Evolutionary conservation across 2,888 invertebrate species (phyloP), one percentile per base, ranked within the genome.

Genomic region (Macrosiphum euphorbiae): DNA sequence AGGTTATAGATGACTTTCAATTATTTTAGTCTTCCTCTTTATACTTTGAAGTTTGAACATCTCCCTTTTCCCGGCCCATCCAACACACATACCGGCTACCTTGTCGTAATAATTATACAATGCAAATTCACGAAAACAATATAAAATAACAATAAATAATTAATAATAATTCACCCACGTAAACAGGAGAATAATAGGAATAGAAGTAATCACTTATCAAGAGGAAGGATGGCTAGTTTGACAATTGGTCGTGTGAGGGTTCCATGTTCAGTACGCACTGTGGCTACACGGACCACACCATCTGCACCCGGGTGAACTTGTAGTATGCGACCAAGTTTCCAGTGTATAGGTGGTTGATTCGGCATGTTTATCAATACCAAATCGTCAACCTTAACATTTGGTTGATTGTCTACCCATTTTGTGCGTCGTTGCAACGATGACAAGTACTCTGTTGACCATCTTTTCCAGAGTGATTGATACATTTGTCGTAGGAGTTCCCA

Each of bases 261-360:
- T 3, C 86, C 86, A 47, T 47, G 26, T 13, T 47, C 11, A 2
- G 87, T 87, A 16, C 87, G 50, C 3, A 87, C 50, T 16, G n/a
- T 50, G 5, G 16, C 87, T 16, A 87, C 87, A 7, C 87, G 87
- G 0, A 87, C 50, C 28, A n/a, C 50, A 5, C 50, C 50, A n/a
- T 87, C 87, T 3, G n/a, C 50, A 20, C 50, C n/a, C 24, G 50
- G 87, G n/a, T 87, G 50, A 7, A 35, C 20, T 58, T 41, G 10
- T 88, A 44, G 41, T 58, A 88, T 58, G 11, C 88, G 58, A 41
- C 88, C 58, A 26, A 88, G 41, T n/a, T 26, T 88, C 88, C 88
- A 88, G 0, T 58, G 58, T 58, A 41, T 58, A 1, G 88, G 58
- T 41, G 55, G 88, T 28, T 41, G 55, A 10, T 88, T 88, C 3